Base-by-base conservation (phyloP, 1,140 invertebrate species). In the Neotoxoptera formosana region DNA sequence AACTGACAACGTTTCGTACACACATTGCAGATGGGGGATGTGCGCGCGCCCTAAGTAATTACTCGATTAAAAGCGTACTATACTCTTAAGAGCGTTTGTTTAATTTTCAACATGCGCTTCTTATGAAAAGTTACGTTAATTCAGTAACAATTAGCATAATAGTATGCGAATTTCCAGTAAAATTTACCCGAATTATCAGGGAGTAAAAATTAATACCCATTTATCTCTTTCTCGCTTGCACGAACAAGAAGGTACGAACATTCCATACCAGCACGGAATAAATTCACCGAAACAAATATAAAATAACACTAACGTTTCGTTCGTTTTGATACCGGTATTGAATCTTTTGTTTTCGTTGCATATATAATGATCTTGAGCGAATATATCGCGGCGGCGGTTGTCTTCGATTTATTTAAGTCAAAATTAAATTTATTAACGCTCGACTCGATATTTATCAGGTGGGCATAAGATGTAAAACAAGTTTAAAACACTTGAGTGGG, bases 91-190 rank as follows among this genome's bases (percentile, higher is more conserved):
- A 56, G 53, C 88, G 48, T 88, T 88, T 88, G 87, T 88, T 51
- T 88, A 88, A 90, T 90, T 90, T 60, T 21, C 88, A 90, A 90
- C 88, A 60, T 36, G 87, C 87, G 7, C 87, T 23, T 53, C 88
- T 60, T 60, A 45, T 45, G 53, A 36, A 90, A 45, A 90, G 53
- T 67, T 45, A 45, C 56, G 53, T 20, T 90, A 60, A 90, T 90
- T 67, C 56, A 47, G 36, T 90, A 90, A 90, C 89, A 90, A 90
- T 90, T 90, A 90, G 53, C 89, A 67, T 67, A 90, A 90, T 47
- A n/a, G 60, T 76, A 45, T 47, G 36, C 45, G 89, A 36, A 60
- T 90, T 90, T 60, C 53, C 21, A 60, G 53, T 60, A 36, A 60
- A 45, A 60, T 60, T 60, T 17, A 34, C 36, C 88, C 51, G 53